Evolutionary conservation across 2,113 vertebrate genomes (phyloP).

Genomic region (Bufo bufo): DNA sequence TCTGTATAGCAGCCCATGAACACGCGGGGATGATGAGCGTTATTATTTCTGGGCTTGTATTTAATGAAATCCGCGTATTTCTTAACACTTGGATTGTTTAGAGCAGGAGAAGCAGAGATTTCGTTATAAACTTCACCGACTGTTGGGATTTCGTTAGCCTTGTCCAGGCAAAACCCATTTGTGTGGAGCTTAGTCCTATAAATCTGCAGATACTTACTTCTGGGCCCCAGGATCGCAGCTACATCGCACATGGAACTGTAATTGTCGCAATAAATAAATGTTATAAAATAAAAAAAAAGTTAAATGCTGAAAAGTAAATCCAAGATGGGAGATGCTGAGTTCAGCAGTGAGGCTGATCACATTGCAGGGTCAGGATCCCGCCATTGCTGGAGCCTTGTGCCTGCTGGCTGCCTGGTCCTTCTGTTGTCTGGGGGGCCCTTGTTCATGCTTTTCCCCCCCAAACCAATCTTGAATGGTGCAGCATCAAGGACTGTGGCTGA

Average conservation of each 20-base stretch:
- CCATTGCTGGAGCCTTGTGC: conserved; percentile 20
- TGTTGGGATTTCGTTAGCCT: neutral
- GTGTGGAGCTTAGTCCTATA: neutral
- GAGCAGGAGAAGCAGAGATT: neutral
- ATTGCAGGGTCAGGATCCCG: neutral
- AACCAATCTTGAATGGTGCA: neutral
- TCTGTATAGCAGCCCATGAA: neutral
- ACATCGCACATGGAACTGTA: neutral
- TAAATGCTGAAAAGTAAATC: neutral
- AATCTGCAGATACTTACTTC: conserved; percentile 5
- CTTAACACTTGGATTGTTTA: neutral
- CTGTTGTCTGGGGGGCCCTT: neutral
- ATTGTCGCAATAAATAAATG: neutral
- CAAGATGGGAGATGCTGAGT: neutral
- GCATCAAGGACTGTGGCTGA: neutral
- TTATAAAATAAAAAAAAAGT: neutral
- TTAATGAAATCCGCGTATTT: neutral
- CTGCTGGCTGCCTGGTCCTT: neutral
- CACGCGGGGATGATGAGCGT: neutral
- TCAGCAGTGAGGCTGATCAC: neutral
- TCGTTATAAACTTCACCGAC: neutral
- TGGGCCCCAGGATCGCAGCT: neutral
- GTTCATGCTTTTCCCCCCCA: neutral
- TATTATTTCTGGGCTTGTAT: neutral
- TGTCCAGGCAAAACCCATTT: neutral